Evolutionary conservation across 2,888 invertebrate genomes (phyloP).

Genomic region (Diarsia rubi): DNA sequence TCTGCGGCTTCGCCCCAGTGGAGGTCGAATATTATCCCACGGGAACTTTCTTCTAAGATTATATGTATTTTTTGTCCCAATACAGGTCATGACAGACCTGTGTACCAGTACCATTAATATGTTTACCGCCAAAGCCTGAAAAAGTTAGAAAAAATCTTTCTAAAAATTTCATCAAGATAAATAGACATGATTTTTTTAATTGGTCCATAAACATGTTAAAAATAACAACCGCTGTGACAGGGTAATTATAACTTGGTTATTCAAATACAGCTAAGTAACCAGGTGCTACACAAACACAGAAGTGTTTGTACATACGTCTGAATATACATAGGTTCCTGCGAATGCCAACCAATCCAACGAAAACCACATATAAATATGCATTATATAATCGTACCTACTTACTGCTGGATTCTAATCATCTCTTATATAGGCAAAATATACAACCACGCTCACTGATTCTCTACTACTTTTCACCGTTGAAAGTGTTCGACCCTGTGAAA

Average conservation of each 20-base stretch:
- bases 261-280: slow-evolving; percentile 44
- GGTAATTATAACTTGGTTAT: slow-evolving; percentile 15
- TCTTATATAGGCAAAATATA: neutral
- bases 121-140: neutral
- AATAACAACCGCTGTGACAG: neutral
- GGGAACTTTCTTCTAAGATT: neutral
- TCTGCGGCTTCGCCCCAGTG: neutral
- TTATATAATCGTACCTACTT: neutral
- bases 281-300: slow-evolving; percentile 32
- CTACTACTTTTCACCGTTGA: too few species aligned
- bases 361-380: neutral
- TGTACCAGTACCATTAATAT: neutral
- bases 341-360: neutral
- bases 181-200: neutral
- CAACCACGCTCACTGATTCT: neutral
- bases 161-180: neutral
- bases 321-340: neutral
- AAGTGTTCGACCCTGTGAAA: too few species aligned
- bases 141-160: neutral
- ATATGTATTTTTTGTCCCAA: neutral
- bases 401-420: neutral
- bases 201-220: neutral
- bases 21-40: neutral
- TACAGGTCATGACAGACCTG: neutral
- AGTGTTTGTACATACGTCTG: slow-evolving; percentile 25